phyloP scores from a whole-genome alignment of 2,113 vertebrate genomes.

The Ciconia maguari region DNA sequence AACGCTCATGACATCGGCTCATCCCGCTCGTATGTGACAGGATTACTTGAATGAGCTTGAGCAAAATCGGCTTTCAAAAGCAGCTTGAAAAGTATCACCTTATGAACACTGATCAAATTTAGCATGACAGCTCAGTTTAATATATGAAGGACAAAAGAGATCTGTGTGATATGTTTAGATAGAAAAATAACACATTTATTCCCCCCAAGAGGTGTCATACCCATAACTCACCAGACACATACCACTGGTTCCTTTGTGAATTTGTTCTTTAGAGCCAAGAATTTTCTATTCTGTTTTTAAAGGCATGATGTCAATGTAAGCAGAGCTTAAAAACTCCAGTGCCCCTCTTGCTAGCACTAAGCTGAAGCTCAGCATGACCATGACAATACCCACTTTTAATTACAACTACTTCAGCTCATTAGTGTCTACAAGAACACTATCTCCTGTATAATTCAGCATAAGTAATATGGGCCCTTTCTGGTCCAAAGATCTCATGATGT shows the following conservation, averaged over 20 bases:
- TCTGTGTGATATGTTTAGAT: constrained; percentile 5
- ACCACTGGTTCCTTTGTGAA: not conserved
- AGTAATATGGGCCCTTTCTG: not conserved
- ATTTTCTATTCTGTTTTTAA: not conserved
- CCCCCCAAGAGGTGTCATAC: not conserved
- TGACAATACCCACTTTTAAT: not conserved
- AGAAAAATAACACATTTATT: constrained; percentile 1
- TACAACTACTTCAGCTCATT: not conserved
- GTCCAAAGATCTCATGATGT: not conserved
- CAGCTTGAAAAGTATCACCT: constrained; percentile 25
- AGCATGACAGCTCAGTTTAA: constrained; percentile 40
- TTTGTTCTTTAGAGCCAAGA: not conserved
- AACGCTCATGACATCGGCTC: not conserved
- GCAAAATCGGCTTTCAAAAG: constrained; percentile 30
- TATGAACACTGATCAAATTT: not conserved
- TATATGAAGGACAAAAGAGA: constrained; percentile 3
- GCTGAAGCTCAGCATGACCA: not conserved
- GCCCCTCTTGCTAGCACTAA: not conserved
- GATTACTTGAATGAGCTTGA: not conserved
- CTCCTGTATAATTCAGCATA: not conserved
- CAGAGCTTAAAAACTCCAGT: not conserved
- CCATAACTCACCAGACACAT: constrained; percentile 2
- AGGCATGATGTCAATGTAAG: not conserved
- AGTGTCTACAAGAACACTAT: not conserved
- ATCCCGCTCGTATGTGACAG: not conserved